phyloP scores from a whole-genome alignment of 2,888 invertebrate species.

The Panopea generosa region DNA sequence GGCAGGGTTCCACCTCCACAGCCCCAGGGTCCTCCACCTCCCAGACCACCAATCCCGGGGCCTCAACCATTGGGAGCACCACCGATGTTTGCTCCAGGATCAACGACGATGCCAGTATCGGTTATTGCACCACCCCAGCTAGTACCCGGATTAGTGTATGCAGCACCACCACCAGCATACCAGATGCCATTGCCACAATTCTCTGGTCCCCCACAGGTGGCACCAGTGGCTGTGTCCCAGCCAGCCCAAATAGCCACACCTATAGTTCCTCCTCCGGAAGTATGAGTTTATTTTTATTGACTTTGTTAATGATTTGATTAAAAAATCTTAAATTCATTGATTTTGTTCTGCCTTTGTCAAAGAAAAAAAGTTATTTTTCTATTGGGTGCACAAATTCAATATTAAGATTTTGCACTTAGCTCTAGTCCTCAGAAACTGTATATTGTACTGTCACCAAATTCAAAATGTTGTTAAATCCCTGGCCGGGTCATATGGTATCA shows the following conservation, averaged over 20 bases:
- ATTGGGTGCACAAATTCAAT: too few relatives aligned
- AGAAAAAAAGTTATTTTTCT: too few relatives aligned
- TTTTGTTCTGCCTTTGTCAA: too few relatives aligned
- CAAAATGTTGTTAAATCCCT: too few relatives aligned
- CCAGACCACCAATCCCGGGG: slow-evolving; percentile 25
- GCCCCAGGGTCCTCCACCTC: slow-evolving; percentile 47
- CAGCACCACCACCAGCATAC: slow-evolving; percentile 61
- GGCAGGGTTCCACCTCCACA: slow-evolving; percentile 35
- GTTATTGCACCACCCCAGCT: slow-evolving; percentile 39
- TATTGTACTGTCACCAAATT: too few relatives aligned
- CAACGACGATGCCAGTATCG: slow-evolving; percentile 27
- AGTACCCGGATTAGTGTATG: slow-evolving; percentile 64
- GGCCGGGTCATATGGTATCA: too few relatives aligned
- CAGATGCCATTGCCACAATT: slow-evolving; percentile 66
- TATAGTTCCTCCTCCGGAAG: too few relatives aligned
- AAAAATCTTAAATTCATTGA: too few relatives aligned
- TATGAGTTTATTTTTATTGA: too few relatives aligned
- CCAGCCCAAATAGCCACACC: background rate
- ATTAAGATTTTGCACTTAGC: too few relatives aligned
- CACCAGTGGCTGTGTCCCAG: slow-evolving; percentile 13
- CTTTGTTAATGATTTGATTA: too few relatives aligned
- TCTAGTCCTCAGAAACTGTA: too few relatives aligned
- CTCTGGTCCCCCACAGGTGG: slow-evolving; percentile 59
- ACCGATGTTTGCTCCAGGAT: slow-evolving; percentile 27
- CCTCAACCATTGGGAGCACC: background rate